Base-by-base conservation (phyloP, 2,888 invertebrate species). In the Lochmaea crataegi region DNA sequence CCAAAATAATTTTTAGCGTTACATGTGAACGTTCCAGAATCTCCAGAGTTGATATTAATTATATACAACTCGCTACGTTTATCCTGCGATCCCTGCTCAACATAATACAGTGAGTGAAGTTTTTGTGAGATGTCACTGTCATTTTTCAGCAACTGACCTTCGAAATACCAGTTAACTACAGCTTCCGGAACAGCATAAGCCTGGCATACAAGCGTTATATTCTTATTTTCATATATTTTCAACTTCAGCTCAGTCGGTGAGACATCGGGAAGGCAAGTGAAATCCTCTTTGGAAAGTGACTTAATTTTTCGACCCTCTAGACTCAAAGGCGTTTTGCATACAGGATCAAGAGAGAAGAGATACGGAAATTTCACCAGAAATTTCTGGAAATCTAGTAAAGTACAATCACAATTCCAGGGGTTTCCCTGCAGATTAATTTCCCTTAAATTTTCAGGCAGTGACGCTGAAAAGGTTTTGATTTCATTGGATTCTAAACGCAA, bases 341-440 rank as follows among this genome's bases (percentile, higher is more conserved):
- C 89, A 41, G 95, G 95, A 82, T 95, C 94, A 68, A 93, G 91
- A 41, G 92, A 90, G 83, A 94, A 92, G 10, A 95, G 94, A 79
- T 93, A 92, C 82, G 92, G 92, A 83, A 93, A 92, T 84, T 91
- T 91, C 78, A 90, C 88, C 81, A 96, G 89, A 95, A 96, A 96
- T 77, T 89, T 87, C 83, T 94, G 92, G 82, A 96, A 88, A 81
- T 94, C 92, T 79, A 92, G 88, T 82, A 96, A 89, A 80, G 92
- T 91, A 86, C 96, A 96, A 86, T 96, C 95, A 87, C 96, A 96
- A 80, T 92, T 90, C 96, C 96, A 96, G 78, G 94, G 93, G 89
- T 96, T 96, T 85, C 92, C 93, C 85, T 96, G 93, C 79, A 96
- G 88, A 82, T 94, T 92, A 73, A 96, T 90, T 72, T 94, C 95